Evolutionary conservation across 37 sponge, comb jelly and placozoan species (phyloP).

Genomic region (Ianthella basta): DNA sequence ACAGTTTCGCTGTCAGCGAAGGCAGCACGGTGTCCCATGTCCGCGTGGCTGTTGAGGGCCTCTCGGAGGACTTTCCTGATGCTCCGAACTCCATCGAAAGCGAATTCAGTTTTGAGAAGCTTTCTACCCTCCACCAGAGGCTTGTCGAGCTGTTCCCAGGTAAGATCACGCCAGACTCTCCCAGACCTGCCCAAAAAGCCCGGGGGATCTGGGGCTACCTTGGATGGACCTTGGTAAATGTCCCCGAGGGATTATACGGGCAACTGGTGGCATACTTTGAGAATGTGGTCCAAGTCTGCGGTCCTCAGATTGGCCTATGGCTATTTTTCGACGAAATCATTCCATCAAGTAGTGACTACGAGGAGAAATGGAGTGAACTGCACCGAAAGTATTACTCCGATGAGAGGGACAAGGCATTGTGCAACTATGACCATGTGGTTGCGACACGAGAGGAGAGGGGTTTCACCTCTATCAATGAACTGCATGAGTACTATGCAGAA

Average conservation of each 20-base stretch:
- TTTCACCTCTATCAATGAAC: conserved; percentile 36
- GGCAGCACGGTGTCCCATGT: conserved; percentile 9
- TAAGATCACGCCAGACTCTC: not conserved
- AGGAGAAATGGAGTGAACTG: conserved; percentile 55
- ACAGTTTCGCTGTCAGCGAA: not conserved
- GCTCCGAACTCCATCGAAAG: not conserved
- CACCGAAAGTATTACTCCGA: conserved; percentile 33
- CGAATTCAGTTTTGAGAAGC: conserved; percentile 50
- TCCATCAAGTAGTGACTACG: conserved; percentile 24
- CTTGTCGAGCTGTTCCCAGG: conserved; percentile 49
- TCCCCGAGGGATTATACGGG: conserved; percentile 25
- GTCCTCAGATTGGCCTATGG: conserved; percentile 27
- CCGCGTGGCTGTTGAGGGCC: not conserved
- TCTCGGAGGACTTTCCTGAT: conserved; percentile 9
- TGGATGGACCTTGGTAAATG: conserved; percentile 5
- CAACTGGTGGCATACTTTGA: conserved; percentile 34
- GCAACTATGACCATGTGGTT: conserved; percentile 33
- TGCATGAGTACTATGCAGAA: conserved; percentile 45
- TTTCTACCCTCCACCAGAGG: conserved; percentile 37
- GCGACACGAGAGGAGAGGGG: not conserved
- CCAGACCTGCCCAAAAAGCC: conserved; percentile 31
- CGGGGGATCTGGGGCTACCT: conserved; percentile 48
- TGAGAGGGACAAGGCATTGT: conserved; percentile 8
- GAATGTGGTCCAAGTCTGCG: conserved; percentile 9
- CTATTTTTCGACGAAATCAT: conserved; percentile 27